Evolutionary conservation across 2,113 vertebrate species (phyloP).

Genomic region (Sceloporus tristichus): DNA sequence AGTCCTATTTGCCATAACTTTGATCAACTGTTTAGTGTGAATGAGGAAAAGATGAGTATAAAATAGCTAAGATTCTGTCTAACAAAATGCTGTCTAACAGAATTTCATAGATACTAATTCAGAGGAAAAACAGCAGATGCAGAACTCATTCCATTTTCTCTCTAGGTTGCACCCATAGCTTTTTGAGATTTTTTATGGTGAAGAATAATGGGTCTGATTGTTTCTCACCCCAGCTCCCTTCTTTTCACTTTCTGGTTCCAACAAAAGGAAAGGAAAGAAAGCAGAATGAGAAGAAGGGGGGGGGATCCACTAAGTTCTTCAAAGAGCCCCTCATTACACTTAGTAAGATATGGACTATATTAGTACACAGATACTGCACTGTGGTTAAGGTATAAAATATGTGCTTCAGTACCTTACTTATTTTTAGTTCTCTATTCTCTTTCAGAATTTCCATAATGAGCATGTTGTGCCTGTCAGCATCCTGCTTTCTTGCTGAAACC

Average conservation of each 20-base stretch:
- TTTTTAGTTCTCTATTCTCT: conserved; percentile 66
- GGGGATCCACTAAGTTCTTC: conserved; percentile 26
- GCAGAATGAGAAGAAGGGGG: conserved; percentile 18
- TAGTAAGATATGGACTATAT: conserved; percentile 37
- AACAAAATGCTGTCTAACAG: background rate
- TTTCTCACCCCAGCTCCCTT: background rate
- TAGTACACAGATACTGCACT: conserved; percentile 27
- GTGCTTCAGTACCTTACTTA: conserved; percentile 54
- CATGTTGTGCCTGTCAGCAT: conserved; percentile 73
- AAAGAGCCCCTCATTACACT: conserved; percentile 30
- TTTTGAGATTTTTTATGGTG: conserved; percentile 29
- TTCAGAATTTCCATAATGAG: conserved; percentile 76
- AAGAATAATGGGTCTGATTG: background rate
- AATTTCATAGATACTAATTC: background rate
- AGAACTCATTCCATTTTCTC: background rate
- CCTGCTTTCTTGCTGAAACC: conserved; percentile 71
- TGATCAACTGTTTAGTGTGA: background rate
- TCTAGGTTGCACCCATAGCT: background rate
- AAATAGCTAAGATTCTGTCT: background rate
- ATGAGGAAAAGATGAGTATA: background rate
- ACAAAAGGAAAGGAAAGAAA: conserved; percentile 10
- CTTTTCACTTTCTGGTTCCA: fast-evolving
- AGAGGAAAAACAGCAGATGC: background rate
- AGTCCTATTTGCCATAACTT: background rate
- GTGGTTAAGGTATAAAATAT: conserved; percentile 63